These are phyloP conservation scores for Eupeodes luniger DNA, from an alignment of 2,888 invertebrate species.

Conservation along the genomic window DNA sequence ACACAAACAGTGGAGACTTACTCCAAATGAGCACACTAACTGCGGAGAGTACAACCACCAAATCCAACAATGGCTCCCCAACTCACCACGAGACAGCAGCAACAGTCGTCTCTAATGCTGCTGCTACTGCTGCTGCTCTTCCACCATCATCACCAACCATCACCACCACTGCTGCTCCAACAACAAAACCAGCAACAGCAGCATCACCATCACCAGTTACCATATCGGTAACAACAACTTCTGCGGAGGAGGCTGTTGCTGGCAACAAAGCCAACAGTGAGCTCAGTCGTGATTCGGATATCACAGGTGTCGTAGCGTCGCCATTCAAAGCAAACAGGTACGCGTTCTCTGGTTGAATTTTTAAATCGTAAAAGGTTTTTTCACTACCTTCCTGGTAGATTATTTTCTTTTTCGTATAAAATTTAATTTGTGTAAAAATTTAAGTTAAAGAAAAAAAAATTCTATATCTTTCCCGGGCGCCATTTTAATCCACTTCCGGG, in stretches of 20 bases:
- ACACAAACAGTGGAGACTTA: conserved; percentile 79
- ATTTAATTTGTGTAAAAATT: conserved; percentile 12
- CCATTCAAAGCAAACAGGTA: conserved; percentile 82
- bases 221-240: conserved; percentile 74
- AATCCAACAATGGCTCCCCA: conserved; percentile 59
- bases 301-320: conserved; percentile 81
- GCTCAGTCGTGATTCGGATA: conserved; percentile 83
- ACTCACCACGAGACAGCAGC: conserved; percentile 63
- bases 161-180: conserved; percentile 48
- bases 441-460: neutral
- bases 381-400: neutral
- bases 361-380: conserved; percentile 16
- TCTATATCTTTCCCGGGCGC: conserved; percentile 10
- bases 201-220: conserved; percentile 65
- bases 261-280: conserved; percentile 79
- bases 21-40: conserved; percentile 60
- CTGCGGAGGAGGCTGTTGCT: conserved; percentile 77
- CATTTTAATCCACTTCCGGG: conserved; percentile 31
- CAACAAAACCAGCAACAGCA: conserved; percentile 50
- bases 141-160: conserved; percentile 73
- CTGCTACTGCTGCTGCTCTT: conserved; percentile 20
- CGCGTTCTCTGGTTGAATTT: conserved; percentile 76
- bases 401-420: neutral
- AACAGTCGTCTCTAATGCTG: conserved; percentile 45
- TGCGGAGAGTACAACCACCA: conserved; percentile 76